phyloP scores from a whole-genome alignment of 53 echinoderm and acorn worm genomes.

The Echinarachnius parma region DNA sequence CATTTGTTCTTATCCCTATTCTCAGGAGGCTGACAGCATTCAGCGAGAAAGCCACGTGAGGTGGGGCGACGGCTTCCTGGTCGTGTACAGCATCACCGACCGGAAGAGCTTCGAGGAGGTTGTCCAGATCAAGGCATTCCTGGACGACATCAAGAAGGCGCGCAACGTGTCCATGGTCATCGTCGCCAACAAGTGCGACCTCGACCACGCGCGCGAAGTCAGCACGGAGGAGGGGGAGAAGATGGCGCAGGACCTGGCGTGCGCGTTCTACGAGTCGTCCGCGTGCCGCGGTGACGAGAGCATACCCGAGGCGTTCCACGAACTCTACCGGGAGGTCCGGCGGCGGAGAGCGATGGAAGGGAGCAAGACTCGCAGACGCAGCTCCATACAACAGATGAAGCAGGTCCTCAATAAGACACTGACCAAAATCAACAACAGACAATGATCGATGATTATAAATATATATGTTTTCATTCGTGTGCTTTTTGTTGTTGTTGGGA shows the following conservation, averaged over 20 bases:
- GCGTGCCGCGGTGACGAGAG: slow-evolving; percentile 78
- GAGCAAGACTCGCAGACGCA: slow-evolving; percentile 71
- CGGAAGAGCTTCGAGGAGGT: slow-evolving; percentile 84
- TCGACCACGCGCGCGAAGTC: slow-evolving; percentile 82
- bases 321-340: slow-evolving; percentile 84
- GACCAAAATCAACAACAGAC: slow-evolving; percentile 92
- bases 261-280: slow-evolving; percentile 89
- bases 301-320: slow-evolving; percentile 82
- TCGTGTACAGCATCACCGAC: slow-evolving; percentile 94
- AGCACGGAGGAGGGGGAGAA: slow-evolving; percentile 90
- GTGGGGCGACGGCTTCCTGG: slow-evolving; percentile 95
- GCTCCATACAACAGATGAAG: slow-evolving; percentile 97
- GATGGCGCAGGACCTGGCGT: slow-evolving; percentile 79
- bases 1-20: background rate
- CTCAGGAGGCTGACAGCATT: slow-evolving; percentile 73
- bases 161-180: slow-evolving; percentile 89
- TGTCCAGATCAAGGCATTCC: slow-evolving; percentile 66
- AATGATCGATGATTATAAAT: slow-evolving; percentile 51
- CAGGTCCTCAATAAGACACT: slow-evolving; percentile 92
- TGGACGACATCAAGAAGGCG: slow-evolving; percentile 92
- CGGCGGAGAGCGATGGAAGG: slow-evolving; percentile 71
- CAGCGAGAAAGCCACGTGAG: slow-evolving; percentile 90
- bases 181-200: slow-evolving; percentile 85
- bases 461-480: background rate
- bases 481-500: background rate